Evolutionary conservation across 2,888 invertebrate species (phyloP).

Genomic region (Lepidocyrtoides sp.): DNA sequence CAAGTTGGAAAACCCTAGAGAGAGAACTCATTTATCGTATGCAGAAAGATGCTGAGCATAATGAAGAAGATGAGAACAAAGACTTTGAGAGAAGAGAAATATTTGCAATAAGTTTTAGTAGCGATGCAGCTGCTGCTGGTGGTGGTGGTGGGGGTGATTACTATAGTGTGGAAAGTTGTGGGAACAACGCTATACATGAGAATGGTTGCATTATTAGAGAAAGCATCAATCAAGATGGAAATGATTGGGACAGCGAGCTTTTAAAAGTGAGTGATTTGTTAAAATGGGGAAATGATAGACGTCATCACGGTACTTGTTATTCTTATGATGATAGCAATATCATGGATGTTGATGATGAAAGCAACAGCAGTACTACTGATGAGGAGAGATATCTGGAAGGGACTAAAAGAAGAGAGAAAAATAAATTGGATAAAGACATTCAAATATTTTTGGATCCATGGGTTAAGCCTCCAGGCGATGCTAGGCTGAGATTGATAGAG

Average conservation of each 20-base stretch:
- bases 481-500: conserved; percentile 17
- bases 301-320: neutral
- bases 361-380: too few relatives aligned
- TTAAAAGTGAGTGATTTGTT: conserved; percentile 30
- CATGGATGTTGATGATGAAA: neutral
- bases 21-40: neutral
- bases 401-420: neutral
- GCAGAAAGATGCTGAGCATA: neutral
- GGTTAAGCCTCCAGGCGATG: neutral
- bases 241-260: neutral
- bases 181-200: neutral
- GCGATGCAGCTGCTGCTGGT: neutral
- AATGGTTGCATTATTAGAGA: neutral
- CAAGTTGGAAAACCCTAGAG: neutral
- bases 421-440: neutral
- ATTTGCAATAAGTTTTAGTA: conserved; percentile 14
- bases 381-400: neutral
- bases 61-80: neutral
- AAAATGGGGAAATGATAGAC: neutral
- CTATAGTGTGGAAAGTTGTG: neutral
- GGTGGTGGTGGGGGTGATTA: neutral
- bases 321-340: neutral
- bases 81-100: neutral
- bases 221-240: neutral
- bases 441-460: neutral